phyloP scores from a whole-genome alignment of 2,888 invertebrate genomes.

The Troides helena region DNA sequence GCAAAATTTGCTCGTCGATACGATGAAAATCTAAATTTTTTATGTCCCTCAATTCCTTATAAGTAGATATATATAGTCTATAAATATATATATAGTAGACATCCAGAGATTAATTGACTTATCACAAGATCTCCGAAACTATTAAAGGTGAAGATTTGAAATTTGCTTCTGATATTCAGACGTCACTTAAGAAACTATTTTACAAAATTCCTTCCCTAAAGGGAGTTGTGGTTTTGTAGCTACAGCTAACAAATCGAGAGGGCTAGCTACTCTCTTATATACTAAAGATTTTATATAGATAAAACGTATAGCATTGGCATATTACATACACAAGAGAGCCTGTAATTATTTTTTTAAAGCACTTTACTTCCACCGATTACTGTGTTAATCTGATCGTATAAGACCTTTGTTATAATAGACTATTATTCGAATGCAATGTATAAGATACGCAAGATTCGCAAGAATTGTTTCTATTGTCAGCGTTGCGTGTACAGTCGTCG shows the following conservation, averaged over 20 bases:
- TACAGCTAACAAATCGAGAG: too few relatives aligned
- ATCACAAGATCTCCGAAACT: too few relatives aligned
- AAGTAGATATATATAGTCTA: too few relatives aligned
- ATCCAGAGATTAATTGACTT: too few relatives aligned
- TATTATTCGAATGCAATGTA: constrained; percentile 20
- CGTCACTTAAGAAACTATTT: too few relatives aligned
- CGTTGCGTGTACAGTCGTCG: constrained; percentile 39
- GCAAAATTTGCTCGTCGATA: not conserved
- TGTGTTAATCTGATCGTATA: constrained; percentile 25
- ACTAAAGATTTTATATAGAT: not conserved
- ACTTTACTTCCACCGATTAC: constrained; percentile 11
- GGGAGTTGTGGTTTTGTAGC: too few relatives aligned
- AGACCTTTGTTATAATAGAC: constrained; percentile 24
- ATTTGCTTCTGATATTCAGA: too few relatives aligned
- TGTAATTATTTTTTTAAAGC: constrained; percentile 11
- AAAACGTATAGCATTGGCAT: not conserved
- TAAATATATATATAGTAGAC: too few relatives aligned
- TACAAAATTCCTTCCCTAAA: too few relatives aligned
- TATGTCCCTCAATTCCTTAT: too few relatives aligned
- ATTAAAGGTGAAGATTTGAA: too few relatives aligned
- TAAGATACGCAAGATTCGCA: constrained; percentile 26
- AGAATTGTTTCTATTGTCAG: constrained; percentile 35
- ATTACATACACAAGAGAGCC: not conserved
- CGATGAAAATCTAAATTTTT: not conserved
- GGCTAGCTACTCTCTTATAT: not conserved